Base-by-base conservation (phyloP, 2,113 vertebrate species). In the Callionymus lyra region DNA sequence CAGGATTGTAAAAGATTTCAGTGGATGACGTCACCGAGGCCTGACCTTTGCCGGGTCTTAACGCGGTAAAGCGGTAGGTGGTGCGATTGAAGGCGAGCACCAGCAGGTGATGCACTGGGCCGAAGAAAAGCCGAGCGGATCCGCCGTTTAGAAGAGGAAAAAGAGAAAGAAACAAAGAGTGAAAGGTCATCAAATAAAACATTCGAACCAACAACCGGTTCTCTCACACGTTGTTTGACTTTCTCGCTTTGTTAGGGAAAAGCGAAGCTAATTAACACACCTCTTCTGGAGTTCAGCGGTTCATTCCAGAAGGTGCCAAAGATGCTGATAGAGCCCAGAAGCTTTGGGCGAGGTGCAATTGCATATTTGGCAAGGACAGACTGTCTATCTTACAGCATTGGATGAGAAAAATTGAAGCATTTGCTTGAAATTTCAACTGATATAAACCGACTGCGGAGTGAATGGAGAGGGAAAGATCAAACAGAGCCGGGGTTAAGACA, bases 401-500 rank as follows among this genome's bases (percentile, higher is more conserved):
- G 14, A 9, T 17, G 35, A 16, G 38, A 11, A 39, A 21, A 18
- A 19, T 31, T 38, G 16, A 4, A 6, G 13, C 39, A 11, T 27
- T 11, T 27, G 21, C 21, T 16, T 13, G n/a, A 13, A 13, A n/a
- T 35, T 13, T 35, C 34, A n/a, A n/a, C 13, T 35, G 12, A 13
- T 12, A 35, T 35, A 35, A 12, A 14, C 34, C 6, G 34, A 13
- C 34, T 35, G 34, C 12, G 13, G 46, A 43, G 16, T 34, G 53
- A 27, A 47, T 41, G 31, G 14, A 46, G 32, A 49, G 41, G 47
- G 38, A 32, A 59, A 47, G 38, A 58, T 69, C 54, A 60, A 48
- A 35, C 34, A 54, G 53, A 69, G 73, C 50, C 47, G 74, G 62
- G 77, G 81, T 84, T 82, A 85, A 36, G 75, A 81, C 68, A 86